phyloP scores from a whole-genome alignment of 2,797 vertebrate genomes.

The Philypnodon macrostomus region DNA sequence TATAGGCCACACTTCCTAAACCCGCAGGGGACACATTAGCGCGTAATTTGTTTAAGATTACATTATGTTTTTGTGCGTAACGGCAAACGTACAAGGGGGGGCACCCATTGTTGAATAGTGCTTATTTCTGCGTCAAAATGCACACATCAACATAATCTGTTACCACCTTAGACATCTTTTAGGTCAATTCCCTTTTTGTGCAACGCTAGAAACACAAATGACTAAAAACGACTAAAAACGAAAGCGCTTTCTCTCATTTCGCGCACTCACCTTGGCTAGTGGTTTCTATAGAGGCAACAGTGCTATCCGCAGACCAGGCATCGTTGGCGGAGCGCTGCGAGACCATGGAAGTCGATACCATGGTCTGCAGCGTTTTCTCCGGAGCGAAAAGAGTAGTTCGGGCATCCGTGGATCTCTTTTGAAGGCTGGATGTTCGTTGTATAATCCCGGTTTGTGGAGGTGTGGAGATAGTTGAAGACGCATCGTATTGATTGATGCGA shows the following conservation, averaged over 20 bases:
- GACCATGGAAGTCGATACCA: conserved; percentile 69
- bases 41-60: not conserved
- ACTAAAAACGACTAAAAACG: no score
- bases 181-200: not conserved
- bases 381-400: conserved; percentile 49
- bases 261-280: conserved; percentile 70
- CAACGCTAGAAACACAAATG: no score
- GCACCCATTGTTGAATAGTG: conserved; percentile 63
- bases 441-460: conserved; percentile 19
- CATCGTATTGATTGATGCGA: conserved; percentile 69
- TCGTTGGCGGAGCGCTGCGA: conserved; percentile 64
- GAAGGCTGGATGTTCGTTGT: conserved; percentile 28
- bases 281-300: conserved; percentile 58
- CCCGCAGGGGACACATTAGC: not conserved
- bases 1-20: not conserved
- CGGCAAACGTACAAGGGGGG: conserved; percentile 11
- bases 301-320: conserved; percentile 61
- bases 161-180: not conserved
- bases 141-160: conserved; percentile 8
- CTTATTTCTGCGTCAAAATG: conserved; percentile 62
- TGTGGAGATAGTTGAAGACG: conserved; percentile 23
- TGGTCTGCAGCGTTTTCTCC: conserved; percentile 68
- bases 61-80: not conserved
- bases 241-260: not conserved
- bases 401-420: conserved; percentile 60